Evolutionary conservation across 2,113 vertebrate genomes (phyloP).

Genomic region (Phaetusa simplex): DNA sequence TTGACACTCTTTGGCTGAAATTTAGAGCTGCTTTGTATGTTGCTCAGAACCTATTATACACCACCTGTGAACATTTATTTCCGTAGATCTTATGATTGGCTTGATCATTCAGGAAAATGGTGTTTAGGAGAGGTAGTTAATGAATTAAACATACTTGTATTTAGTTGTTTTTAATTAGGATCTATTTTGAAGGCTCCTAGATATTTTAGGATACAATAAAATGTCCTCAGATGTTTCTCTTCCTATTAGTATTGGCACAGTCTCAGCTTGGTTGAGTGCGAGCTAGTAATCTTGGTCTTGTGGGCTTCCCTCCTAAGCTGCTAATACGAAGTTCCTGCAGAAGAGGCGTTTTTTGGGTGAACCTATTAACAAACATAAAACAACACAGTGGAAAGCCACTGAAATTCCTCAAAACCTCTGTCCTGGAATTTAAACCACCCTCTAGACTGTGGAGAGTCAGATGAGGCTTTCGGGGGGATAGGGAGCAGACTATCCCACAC

Average conservation of each 20-base stretch:
- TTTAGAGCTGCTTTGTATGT: conserved; percentile 20
- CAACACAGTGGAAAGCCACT: conserved; percentile 23
- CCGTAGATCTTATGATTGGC: not conserved
- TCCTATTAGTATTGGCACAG: conserved; percentile 30
- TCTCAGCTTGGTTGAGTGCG: not conserved
- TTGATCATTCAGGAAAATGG: conserved; percentile 6
- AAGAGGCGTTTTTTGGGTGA: conserved; percentile 2
- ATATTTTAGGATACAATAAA: conserved; percentile 21
- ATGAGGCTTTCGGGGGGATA: not conserved
- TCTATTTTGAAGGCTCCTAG: conserved; percentile 17
- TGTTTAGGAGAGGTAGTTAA: conserved; percentile 17
- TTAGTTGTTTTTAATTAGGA: conserved; percentile 21
- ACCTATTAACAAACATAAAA: conserved; percentile 7
- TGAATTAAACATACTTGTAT: conserved; percentile 32
- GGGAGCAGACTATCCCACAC: not conserved
- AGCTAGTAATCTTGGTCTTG: conserved; percentile 31
- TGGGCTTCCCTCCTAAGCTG: conserved; percentile 8
- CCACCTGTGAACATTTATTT: conserved; percentile 35
- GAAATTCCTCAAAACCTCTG: conserved; percentile 40
- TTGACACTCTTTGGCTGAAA: conserved; percentile 57
- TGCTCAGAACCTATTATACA: conserved; percentile 28
- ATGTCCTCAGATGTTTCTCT: conserved; percentile 27
- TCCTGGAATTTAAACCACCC: not conserved
- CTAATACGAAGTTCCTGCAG: not conserved
- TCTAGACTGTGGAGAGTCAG: not conserved